Percentiles rank a stretch among this genome's conserved stretches.
These are phyloP conservation scores for Drosophila subpulchrella DNA, from an alignment of 1,140 invertebrate genomes.

Conservation along the genomic window DNA sequence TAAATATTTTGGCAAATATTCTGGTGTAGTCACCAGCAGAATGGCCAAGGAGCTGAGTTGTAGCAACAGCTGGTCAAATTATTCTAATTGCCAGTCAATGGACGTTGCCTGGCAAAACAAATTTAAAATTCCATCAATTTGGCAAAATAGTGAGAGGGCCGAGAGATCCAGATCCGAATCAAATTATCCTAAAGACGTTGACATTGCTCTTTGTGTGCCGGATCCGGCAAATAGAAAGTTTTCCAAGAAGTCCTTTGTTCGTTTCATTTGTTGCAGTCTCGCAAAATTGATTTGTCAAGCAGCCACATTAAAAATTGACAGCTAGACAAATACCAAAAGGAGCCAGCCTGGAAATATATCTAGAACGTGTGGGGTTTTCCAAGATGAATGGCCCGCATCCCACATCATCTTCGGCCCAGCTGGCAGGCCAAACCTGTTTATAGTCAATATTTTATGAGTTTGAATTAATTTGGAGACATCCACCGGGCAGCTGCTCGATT, in stretches of 20 bases:
- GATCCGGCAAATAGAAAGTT: conserved; percentile 51
- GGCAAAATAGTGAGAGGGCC: conserved; percentile 51
- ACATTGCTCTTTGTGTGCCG: conserved; percentile 35
- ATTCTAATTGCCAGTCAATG: conserved; percentile 64
- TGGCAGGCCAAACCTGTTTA: conserved; percentile 42
- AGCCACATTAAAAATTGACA: conserved; percentile 79
- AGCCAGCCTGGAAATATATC: conserved; percentile 10
- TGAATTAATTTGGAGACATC: conserved; percentile 79
- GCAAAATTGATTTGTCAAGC: conserved; percentile 76
- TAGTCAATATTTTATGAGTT: conserved; percentile 80
- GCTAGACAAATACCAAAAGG: conserved; percentile 62
- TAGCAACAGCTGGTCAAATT: conserved; percentile 55
- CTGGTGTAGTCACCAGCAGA: conserved; percentile 44
- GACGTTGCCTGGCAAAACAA: conserved; percentile 53
- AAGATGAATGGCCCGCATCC: conserved; percentile 21
- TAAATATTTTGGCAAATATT: conserved; percentile 69
- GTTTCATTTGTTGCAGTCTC: conserved; percentile 40
- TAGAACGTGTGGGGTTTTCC: conserved; percentile 62
- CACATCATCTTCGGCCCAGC: conserved; percentile 39
- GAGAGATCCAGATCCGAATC: conserved; percentile 41
- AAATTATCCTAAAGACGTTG: conserved; percentile 63
- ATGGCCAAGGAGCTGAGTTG: conserved; percentile 17
- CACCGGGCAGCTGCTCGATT: conserved; percentile 57
- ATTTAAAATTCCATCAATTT: conserved; percentile 78
- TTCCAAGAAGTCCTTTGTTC: conserved; percentile 56